Percentiles rank a stretch among this genome's conserved stretches.
Evolutionary conservation across 2,888 invertebrate genomes (phyloP).

Genomic region (Ophioninae sp.): DNA sequence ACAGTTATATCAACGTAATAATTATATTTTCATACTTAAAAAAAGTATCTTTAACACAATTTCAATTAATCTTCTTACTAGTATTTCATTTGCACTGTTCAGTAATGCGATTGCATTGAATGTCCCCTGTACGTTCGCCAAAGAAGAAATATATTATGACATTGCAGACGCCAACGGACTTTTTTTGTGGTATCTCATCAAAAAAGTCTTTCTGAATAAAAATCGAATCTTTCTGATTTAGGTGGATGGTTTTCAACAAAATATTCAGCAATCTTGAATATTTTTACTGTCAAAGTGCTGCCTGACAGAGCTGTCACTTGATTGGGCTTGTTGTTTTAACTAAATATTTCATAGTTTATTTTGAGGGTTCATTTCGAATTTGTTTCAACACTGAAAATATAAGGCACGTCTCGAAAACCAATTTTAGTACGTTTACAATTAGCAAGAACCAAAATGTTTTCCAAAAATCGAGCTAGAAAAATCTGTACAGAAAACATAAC

Average conservation of each 20-base stretch:
- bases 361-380: not conserved
- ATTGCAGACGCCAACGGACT: not conserved
- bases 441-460: too few relatives aligned
- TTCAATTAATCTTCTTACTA: not conserved
- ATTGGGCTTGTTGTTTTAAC: not conserved
- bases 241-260: not conserved
- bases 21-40: not conserved
- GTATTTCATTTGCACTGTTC: not conserved
- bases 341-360: not conserved
- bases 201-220: slow-evolving; percentile 1
- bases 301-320: not conserved
- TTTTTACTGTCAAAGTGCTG: not conserved
- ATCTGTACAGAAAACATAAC: not conserved
- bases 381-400: not conserved
- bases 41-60: not conserved
- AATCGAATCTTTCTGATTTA: not conserved
- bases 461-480: too few relatives aligned
- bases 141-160: not conserved
- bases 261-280: not conserved
- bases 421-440: too few relatives aligned
- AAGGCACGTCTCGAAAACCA: not conserved
- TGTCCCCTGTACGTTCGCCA: not conserved
- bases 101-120: not conserved
- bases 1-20: too few relatives aligned
- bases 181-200: not conserved